Evolutionary conservation across 2,888 invertebrate genomes (phyloP), one percentile per base, ranked within the genome.

Genomic region (Neoscelio sp.): DNA sequence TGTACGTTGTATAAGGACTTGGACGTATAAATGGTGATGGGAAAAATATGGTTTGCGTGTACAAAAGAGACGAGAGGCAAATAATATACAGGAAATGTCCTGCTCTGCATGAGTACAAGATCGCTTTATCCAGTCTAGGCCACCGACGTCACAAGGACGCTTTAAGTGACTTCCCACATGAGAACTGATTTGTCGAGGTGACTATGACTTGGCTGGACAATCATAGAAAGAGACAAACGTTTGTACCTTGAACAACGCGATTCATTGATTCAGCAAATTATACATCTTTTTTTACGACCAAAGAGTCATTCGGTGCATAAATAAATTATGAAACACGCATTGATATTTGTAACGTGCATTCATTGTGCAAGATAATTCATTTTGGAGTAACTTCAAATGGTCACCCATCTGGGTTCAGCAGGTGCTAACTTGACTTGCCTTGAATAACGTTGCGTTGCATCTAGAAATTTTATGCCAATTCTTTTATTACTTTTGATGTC

Each of bases 61-160:
- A 65, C 64, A 54, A 67, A 78, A 71, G 46, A 13, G 38, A 33
- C 48, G 26, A 64, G 56, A 58, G 23, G 54, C 52, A 62, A 64
- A 65, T 46, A 58, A 70, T 54, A 20, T 60, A 58, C 65, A 71
- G 78, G 78, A 78, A 78, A 73, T 68, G 62, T 73, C 73, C 78
- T 67, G 78, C 26, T 65, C 60, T 58, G 56, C 65, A 50, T 35
- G 64, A 65, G 54, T 62, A 62, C 56, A 38, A 54, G 68, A 70
- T 70, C 75, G 38, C 60, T 68, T 58, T 71, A 71, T 65, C 42
- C 71, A 71, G 71, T 77, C 67, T 73, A 78, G 78, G 71, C 62
- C 73, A 73, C 40, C 62, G 68, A 73, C 78, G 78, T 78, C 78
- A 78, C 78, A 78, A 78, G 78, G 78, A 78, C 78, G 54, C 62